Conservation (phyloP, 2,888 invertebrate species). For the Criorhina ranunculi region DNA sequence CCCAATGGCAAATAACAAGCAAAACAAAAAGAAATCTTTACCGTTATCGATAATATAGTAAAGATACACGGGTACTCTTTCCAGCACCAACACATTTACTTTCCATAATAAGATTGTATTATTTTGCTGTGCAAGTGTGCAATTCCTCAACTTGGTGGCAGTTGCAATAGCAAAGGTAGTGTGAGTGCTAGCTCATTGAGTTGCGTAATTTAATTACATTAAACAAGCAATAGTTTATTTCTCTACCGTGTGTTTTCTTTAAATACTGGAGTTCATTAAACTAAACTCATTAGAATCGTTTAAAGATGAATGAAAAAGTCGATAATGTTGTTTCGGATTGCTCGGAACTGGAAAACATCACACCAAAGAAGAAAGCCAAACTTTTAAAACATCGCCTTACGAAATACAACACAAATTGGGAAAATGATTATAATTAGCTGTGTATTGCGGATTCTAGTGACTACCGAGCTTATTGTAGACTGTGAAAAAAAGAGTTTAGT, state of each 20-base stretch:
- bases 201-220: neutral
- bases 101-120: conserved; percentile 15
- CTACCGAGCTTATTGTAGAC: conserved; percentile 17
- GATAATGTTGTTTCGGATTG: conserved; percentile 23
- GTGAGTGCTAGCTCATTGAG: neutral
- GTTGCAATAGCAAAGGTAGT: conserved; percentile 8
- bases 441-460: conserved; percentile 8
- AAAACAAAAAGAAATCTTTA: conserved; percentile 13
- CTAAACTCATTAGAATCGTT: conserved; percentile 5
- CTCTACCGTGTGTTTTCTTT: too few relatives aligned
- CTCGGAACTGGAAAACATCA: too few relatives aligned
- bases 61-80: conserved; percentile 3
- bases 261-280: conserved; percentile 6
- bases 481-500: too few relatives aligned
- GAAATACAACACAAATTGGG: too few relatives aligned
- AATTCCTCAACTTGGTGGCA: conserved; percentile 12
- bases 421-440: too few relatives aligned
- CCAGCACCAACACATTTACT: too few relatives aligned
- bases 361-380: conserved; percentile 3
- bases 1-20: too few relatives aligned
- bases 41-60: conserved; percentile 1
- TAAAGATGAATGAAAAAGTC: conserved; percentile 12
- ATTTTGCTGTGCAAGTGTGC: conserved; percentile 10
- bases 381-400: neutral
- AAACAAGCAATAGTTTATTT: conserved; percentile 13